phyloP scores from a whole-genome alignment of 1,140 invertebrate genomes.

The Mercenaria mercenaria region DNA sequence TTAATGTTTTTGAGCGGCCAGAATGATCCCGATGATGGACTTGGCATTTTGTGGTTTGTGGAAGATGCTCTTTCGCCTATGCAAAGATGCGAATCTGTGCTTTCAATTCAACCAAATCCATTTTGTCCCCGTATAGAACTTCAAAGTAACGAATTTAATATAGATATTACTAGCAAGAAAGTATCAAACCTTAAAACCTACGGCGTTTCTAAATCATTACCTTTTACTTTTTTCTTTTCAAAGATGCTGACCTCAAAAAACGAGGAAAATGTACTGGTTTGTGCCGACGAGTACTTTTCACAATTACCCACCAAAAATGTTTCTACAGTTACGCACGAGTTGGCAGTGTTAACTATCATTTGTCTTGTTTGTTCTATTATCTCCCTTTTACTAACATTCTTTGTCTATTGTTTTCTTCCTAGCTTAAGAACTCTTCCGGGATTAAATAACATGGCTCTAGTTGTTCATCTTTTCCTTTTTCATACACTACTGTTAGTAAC shows the following conservation, averaged over 20 bases:
- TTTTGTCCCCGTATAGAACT: conserved; percentile 18
- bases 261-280: background rate
- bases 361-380: conserved; percentile 9
- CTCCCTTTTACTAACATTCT: conserved; percentile 7
- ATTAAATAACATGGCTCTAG: conserved; percentile 41
- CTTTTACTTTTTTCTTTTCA: background rate
- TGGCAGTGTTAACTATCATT: background rate
- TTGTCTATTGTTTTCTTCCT: conserved; percentile 15
- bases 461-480: conserved; percentile 5
- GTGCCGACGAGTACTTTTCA: background rate
- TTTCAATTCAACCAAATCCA: conserved; percentile 7
- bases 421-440: conserved; percentile 17
- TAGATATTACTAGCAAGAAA: background rate
- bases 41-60: background rate
- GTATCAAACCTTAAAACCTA: background rate
- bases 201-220: background rate
- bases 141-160: background rate
- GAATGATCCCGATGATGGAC: background rate
- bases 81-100: background rate
- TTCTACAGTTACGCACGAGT: background rate
- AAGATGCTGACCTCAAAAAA: background rate
- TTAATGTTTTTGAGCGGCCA: background rate
- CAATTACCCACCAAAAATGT: background rate
- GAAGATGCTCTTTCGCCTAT: background rate
- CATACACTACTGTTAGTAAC: background rate